phyloP scores from a whole-genome alignment of 2,113 vertebrate genomes.

The Rhea pennata region DNA sequence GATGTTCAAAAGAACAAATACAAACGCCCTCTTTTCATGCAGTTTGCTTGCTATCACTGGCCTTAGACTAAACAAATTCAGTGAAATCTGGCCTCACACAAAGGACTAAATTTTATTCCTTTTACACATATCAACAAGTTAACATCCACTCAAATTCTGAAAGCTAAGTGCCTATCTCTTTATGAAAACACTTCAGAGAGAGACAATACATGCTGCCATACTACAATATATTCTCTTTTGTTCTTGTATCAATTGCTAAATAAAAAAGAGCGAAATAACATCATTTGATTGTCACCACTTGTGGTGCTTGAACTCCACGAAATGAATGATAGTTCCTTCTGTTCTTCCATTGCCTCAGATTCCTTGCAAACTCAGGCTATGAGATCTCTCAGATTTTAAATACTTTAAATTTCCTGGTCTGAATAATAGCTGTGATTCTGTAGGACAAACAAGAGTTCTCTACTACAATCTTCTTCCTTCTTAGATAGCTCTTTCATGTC shows the following conservation, averaged over 20 bases:
- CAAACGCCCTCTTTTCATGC: fast-evolving
- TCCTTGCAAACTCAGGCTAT: background rate
- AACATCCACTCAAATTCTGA: background rate
- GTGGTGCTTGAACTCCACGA: background rate
- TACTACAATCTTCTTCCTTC: background rate
- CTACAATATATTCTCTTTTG: background rate
- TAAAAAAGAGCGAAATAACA: slow-evolving; percentile 16
- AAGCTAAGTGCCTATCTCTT: background rate
- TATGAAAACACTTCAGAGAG: background rate
- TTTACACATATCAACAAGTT: background rate
- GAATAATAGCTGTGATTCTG: background rate
- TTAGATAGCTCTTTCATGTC: background rate
- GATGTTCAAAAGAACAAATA: background rate
- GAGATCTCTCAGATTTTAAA: background rate
- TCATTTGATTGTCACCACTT: background rate
- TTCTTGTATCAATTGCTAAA: background rate
- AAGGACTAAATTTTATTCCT: background rate
- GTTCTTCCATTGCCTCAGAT: background rate
- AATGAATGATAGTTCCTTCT: background rate
- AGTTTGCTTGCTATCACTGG: background rate
- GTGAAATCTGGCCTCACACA: background rate
- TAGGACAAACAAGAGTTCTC: background rate
- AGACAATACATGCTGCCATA: background rate
- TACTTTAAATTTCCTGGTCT: background rate
- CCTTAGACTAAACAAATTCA: background rate